A percentile compares a stretch with the other conserved stretches of the same genome.
Conservation (phyloP, 2,888 invertebrate genomes). For the Pelosia muscerda region DNA sequence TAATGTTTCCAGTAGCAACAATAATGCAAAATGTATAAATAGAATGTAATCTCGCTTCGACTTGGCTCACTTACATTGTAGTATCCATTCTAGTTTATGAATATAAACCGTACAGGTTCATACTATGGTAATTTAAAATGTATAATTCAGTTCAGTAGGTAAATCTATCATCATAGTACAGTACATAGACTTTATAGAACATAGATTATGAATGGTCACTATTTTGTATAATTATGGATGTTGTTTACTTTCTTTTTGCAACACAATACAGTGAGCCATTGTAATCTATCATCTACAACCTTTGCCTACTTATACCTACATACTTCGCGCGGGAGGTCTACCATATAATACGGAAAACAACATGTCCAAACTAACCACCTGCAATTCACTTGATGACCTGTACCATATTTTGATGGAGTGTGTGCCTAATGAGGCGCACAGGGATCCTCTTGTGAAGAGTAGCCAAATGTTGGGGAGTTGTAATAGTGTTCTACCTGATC, state of each 20-base stretch:
- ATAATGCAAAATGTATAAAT: not conserved
- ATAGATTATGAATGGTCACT: not conserved
- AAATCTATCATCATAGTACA: not conserved
- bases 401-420: no score
- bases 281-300: not conserved
- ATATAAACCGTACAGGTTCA: conserved; percentile 21
- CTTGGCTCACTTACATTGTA: conserved; percentile 27
- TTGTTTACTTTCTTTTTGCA: not conserved
- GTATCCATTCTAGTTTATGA: conserved; percentile 18
- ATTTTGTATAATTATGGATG: not conserved
- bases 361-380: no score
- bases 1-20: not conserved
- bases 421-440: no score
- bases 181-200: not conserved
- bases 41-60: not conserved
- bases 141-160: not conserved
- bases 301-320: no score
- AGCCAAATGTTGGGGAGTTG: no score
- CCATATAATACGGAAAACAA: no score
- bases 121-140: not conserved
- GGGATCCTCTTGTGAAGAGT: no score
- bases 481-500: no score
- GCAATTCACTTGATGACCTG: no score
- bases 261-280: not conserved
- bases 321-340: no score